phyloP scores from a whole-genome alignment of 30 jellyfish, hydroid and myxozoan genomes.

The Aurelia coerulea region DNA sequence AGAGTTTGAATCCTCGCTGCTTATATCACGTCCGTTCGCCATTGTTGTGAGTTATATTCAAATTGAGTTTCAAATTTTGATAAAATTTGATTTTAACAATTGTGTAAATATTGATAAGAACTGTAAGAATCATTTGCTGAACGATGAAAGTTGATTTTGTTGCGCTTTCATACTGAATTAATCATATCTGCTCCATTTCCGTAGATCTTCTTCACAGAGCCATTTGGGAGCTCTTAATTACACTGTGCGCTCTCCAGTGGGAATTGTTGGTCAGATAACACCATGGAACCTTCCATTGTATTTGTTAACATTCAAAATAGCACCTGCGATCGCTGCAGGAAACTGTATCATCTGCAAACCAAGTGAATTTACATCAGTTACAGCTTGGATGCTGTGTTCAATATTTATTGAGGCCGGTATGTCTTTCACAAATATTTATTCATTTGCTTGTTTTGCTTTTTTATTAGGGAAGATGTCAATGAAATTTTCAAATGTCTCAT shows the following conservation, averaged over 20 bases:
- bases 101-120: too few relatives aligned
- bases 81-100: too few relatives aligned
- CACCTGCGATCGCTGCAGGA: slow-evolving; percentile 96
- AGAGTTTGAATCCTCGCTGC: too few relatives aligned
- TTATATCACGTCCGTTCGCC: too few relatives aligned
- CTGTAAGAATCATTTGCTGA: too few relatives aligned
- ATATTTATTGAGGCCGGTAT: slow-evolving; percentile 81
- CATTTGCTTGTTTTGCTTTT: background rate
- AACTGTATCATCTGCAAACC: slow-evolving; percentile 86
- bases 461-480: background rate
- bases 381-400: slow-evolving; percentile 89
- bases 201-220: slow-evolving; percentile 74
- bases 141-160: background rate
- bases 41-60: too few relatives aligned
- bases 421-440: background rate
- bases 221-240: slow-evolving; percentile 76
- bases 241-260: slow-evolving; percentile 79
- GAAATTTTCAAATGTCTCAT: too few relatives aligned
- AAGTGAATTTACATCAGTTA: slow-evolving; percentile 91
- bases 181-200: too few relatives aligned
- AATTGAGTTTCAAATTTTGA: too few relatives aligned
- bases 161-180: too few relatives aligned
- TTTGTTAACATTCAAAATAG: slow-evolving; percentile 75
- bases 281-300: slow-evolving; percentile 94
- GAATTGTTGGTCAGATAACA: slow-evolving; percentile 86